Conservation (phyloP, 2,113 vertebrate genomes). For the Rattus rattus region DNA sequence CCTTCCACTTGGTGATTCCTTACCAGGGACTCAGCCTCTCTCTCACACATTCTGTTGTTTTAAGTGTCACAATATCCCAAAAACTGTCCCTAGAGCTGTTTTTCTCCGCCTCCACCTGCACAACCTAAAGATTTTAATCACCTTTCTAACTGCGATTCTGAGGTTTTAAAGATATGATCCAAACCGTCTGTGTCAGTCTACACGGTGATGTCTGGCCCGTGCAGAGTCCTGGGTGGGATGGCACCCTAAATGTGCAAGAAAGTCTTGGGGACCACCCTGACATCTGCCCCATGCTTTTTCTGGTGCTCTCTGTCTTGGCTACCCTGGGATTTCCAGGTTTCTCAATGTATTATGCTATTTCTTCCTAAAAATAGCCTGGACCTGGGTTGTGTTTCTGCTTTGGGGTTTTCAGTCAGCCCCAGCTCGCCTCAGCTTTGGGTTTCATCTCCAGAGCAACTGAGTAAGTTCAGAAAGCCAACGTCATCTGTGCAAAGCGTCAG, state of each 20-base stretch:
- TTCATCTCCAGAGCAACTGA: neutral
- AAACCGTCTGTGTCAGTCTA: neutral
- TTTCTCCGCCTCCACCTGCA: accelerated
- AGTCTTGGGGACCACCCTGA: neutral
- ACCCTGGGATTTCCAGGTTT: accelerated
- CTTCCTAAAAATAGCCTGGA: neutral
- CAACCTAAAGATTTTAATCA: neutral
- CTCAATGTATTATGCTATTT: accelerated
- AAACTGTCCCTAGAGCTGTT: neutral
- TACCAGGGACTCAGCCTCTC: neutral
- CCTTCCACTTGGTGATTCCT: neutral
- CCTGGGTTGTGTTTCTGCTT: neutral
- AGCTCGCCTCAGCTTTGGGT: neutral
- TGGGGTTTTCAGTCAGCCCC: neutral
- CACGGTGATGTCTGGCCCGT: accelerated
- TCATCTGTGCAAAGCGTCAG: neutral
- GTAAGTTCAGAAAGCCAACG: accelerated
- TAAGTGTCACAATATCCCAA: neutral
- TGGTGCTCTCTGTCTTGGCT: neutral
- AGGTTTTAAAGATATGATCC: neutral
- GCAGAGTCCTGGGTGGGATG: neutral
- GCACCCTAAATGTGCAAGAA: accelerated
- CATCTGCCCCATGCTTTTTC: accelerated
- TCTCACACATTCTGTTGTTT: neutral
- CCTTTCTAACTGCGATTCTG: neutral